Evolutionary conservation across 2,797 vertebrate genomes (phyloP).

Genomic region (Varecia variegata): DNA sequence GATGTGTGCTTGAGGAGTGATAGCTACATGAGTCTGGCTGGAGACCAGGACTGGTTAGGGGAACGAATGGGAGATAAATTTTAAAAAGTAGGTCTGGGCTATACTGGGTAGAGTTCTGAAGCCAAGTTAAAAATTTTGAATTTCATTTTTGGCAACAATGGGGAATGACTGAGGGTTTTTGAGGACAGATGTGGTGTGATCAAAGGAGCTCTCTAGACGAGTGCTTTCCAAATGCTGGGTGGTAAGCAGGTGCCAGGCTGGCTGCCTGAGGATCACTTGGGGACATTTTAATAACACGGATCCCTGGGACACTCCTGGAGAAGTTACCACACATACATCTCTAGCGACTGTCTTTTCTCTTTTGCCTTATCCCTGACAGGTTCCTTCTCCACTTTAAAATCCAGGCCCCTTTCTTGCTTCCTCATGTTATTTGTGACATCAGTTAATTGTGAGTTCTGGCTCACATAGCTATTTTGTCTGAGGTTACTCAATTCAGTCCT

Average conservation of each 20-base stretch:
- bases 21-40: neutral
- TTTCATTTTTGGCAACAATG: neutral
- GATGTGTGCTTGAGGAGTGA: neutral
- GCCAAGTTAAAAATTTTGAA: neutral
- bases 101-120: neutral
- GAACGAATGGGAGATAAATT: neutral
- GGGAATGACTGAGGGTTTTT: neutral
- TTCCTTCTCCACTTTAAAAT: neutral
- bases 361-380: neutral
- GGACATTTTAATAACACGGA: neutral
- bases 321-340: neutral
- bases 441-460: neutral
- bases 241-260: neutral
- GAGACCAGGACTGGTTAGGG: neutral
- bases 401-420: neutral
- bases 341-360: neutral
- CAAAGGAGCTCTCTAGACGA: neutral
- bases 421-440: neutral
- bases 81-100: neutral
- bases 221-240: neutral
- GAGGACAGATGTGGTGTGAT: neutral
- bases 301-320: neutral
- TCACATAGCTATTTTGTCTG: neutral
- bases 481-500: neutral
- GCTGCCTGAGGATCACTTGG: neutral